A percentile compares a stretch with the other conserved stretches of the same genome.
Conservation (phyloP, 2,113 vertebrate genomes). For the Pungitius pungitius region DNA sequence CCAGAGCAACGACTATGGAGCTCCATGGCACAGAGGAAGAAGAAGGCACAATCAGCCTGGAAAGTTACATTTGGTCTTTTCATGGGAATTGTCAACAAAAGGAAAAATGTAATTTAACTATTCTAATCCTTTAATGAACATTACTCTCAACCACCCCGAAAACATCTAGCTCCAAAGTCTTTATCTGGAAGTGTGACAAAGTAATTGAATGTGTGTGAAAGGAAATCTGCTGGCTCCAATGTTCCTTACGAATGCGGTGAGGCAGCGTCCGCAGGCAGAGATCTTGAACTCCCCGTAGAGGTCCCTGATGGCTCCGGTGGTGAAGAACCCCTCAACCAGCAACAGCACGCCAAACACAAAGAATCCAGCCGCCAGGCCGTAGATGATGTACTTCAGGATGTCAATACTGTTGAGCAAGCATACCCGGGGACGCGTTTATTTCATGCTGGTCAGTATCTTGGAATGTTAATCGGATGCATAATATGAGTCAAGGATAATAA, state of each 20-base stretch:
- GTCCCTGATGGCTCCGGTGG: constrained; percentile 95
- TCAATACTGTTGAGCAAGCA: constrained; percentile 85
- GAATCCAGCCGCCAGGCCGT: constrained; percentile 95
- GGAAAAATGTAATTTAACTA: neutral
- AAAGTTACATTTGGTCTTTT: constrained; percentile 1
- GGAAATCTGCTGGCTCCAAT: neutral
- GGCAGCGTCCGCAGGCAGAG: constrained; percentile 93
- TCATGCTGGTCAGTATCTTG: neutral
- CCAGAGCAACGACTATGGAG: neutral
- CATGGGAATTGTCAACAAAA: neutral
- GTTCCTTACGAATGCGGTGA: constrained; percentile 92
- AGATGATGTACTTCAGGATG: constrained; percentile 98
- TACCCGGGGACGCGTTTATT: constrained; percentile 8
- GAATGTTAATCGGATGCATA: constrained; percentile 4
- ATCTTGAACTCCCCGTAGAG: constrained; percentile 98
- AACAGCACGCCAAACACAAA: constrained; percentile 97
- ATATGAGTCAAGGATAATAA: neutral
- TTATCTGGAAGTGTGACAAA: neutral
- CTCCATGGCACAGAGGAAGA: too few relatives aligned
- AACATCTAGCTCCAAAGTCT: neutral
- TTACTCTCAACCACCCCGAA: neutral
- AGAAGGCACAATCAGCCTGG: too few relatives aligned
- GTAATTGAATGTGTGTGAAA: neutral
- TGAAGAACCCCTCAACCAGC: constrained; percentile 99
- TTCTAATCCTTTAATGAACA: neutral